A percentile compares a stretch with the other conserved stretches of the same genome.
Evolutionary conservation across 2,797 vertebrate species (phyloP).

Genomic region (Melanotaenia pygmaea): DNA sequence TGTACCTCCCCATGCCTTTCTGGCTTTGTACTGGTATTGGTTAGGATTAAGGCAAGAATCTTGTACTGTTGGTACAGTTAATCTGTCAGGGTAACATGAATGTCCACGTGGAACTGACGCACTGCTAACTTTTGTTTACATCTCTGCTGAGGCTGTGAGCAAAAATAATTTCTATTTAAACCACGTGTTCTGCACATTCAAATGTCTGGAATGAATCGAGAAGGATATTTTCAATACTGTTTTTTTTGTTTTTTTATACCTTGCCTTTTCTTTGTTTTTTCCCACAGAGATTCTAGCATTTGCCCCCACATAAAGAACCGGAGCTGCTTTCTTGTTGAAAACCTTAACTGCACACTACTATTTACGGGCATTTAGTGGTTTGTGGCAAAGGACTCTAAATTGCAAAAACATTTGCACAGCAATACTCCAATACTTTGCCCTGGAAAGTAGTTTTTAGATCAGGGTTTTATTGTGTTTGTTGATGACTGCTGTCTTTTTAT

Average conservation of each 20-base stretch:
- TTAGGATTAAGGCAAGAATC: constrained; percentile 55
- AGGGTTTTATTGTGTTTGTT: constrained; percentile 83
- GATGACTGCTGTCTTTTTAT: constrained; percentile 82
- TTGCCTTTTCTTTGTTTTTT: constrained; percentile 51
- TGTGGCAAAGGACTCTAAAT: constrained; percentile 81
- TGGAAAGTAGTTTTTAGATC: constrained; percentile 80
- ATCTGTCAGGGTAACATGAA: constrained; percentile 67
- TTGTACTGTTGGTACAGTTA: constrained; percentile 54
- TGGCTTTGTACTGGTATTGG: constrained; percentile 59
- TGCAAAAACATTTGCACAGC: constrained; percentile 83
- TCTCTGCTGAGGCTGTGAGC: constrained; percentile 65
- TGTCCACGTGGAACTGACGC: constrained; percentile 63
- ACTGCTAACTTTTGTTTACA: constrained; percentile 72
- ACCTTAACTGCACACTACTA: constrained; percentile 80
- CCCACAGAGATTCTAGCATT: constrained; percentile 59
- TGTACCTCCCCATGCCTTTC: constrained; percentile 42
- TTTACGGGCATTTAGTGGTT: constrained; percentile 84
- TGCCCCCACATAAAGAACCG: constrained; percentile 71
- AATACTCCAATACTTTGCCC: constrained; percentile 71
- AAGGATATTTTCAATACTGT: constrained; percentile 73
- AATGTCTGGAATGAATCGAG: constrained; percentile 63
- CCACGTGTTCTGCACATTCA: constrained; percentile 72
- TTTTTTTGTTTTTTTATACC: constrained; percentile 59
- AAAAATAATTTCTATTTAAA: constrained; percentile 71
- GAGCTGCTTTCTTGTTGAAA: constrained; percentile 75